Evolutionary conservation across 2,888 invertebrate species (phyloP), one percentile per base, ranked within the genome.

Genomic region (Gymnosoma rotundatum): DNA sequence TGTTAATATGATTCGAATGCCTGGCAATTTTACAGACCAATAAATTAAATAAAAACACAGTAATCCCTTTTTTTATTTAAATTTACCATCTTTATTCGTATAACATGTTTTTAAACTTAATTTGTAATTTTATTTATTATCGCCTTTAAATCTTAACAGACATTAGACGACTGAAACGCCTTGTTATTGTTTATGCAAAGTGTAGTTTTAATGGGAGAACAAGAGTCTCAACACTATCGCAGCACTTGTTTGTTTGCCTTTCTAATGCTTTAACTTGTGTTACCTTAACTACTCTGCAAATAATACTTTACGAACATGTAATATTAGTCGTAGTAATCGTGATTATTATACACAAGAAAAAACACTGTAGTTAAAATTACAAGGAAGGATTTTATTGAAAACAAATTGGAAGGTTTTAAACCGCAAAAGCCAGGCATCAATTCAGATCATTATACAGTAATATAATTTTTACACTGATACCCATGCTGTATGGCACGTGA

Each of bases 91-190:
- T 58, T 32, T 48, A 60, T 50, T 18, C 16, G 32, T 16, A 54
- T 18, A 64, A 36, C 58, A 60, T 66, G 52, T 42, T 60, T 42
- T 42, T 56, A 73, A 60, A 73, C 58, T 58, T 60, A 32, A 45
- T 66, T 79, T 67, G 16, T 36, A 74, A 74, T 69, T 80, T 69
- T 54, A 56, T 69, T 74, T 80, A 74, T 80, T 80, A 80, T 74
- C 69, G 74, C 74, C 54, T 74, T 74, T 74, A 74, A 80, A 80
- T 80, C 80, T 63, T 73, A 58, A 60, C 45, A 70, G 36, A 56
- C 60, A 54, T 67, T 61, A 42, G 18, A 67, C 38, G 60, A 54
- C 48, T 36, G 67, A 38, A 56, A 74, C 80, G 67, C 67, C 74
- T 20, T 74, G 61, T 67, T 74, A 69, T 69, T 67, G 54, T 50